Conservation (phyloP, 2,888 invertebrate species). For the Laothoe populi region DNA sequence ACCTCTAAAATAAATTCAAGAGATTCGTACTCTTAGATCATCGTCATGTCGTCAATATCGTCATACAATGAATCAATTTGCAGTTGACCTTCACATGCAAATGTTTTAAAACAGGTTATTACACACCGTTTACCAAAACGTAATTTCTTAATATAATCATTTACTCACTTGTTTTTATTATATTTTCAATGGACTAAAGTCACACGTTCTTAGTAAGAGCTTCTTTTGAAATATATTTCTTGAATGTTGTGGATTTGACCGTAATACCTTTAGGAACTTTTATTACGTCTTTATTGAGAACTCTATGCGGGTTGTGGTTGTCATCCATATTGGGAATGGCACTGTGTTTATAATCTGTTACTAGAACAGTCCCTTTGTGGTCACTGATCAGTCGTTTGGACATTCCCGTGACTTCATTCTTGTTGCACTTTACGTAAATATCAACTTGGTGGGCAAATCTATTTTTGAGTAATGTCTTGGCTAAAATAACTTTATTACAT, state of each 20-base stretch:
- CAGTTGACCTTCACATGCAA: neutral
- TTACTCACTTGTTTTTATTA: slow-evolving; percentile 9
- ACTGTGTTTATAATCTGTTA: slow-evolving; percentile 5
- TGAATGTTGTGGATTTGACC: neutral
- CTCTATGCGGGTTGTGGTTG: neutral
- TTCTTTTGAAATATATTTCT: slow-evolving; percentile 1
- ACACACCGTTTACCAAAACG: slow-evolving; percentile 4
- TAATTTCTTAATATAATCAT: slow-evolving; percentile 5
- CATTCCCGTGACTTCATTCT: slow-evolving; percentile 1
- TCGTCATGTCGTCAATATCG: neutral
- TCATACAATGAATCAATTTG: slow-evolving; percentile 14
- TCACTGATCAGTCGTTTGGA: neutral
- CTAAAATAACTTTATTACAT: neutral
- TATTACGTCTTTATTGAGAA: neutral
- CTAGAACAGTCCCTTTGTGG: neutral
- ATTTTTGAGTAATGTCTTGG: slow-evolving; percentile 5
- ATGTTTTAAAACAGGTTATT: slow-evolving; percentile 15
- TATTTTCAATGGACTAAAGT: neutral
- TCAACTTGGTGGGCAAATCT: neutral
- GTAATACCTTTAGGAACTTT: neutral
- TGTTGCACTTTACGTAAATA: neutral
- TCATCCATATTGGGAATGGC: neutral
- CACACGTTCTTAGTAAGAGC: neutral
- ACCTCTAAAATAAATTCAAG: neutral
- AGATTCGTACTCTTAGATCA: neutral